A percentile compares a stretch with the other conserved stretches of the same genome.
Evolutionary conservation across 2,797 vertebrate genomes (phyloP).

Genomic region (Pelobates cultripes): DNA sequence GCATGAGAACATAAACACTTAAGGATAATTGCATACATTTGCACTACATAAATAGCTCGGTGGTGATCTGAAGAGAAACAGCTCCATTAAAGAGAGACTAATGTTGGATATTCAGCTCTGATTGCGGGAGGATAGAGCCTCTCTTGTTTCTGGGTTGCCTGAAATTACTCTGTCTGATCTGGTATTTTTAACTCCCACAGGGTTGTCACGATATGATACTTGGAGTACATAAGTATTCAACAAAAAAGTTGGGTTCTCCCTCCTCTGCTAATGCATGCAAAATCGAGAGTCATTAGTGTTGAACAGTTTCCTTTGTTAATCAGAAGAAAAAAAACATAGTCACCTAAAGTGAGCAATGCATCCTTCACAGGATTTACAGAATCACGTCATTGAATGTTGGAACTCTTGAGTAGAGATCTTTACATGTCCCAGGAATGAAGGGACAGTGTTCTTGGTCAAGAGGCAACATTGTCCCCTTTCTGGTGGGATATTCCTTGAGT

Average conservation of each 20-base stretch:
- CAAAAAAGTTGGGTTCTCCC: background rate
- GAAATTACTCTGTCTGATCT: conserved; percentile 61
- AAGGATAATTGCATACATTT: conserved; percentile 57
- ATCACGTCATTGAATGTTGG: no score
- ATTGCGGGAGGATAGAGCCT: conserved; percentile 50
- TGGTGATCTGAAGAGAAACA: conserved; percentile 51
- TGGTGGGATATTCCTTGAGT: no score
- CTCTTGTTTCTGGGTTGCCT: conserved; percentile 58
- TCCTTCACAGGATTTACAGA: no score
- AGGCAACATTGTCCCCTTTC: no score
- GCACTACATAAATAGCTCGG: conserved; percentile 52
- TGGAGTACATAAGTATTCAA: background rate
- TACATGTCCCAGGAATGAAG: no score
- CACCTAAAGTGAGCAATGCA: no score
- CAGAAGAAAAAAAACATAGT: no score
- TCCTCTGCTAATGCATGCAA: background rate
- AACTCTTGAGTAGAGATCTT: no score
- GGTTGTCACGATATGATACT: conserved; percentile 19
- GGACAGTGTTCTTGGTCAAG: no score
- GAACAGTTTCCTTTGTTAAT: no score
- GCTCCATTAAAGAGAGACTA: conserved; percentile 58
- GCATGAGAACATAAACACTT: conserved; percentile 56
- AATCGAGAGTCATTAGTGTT: no score
- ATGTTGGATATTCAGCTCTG: conserved; percentile 57
- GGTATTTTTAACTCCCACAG: conserved; percentile 56